Evolutionary conservation across 2,888 invertebrate species (phyloP).

Genomic region (Melinaea marsaeus): DNA sequence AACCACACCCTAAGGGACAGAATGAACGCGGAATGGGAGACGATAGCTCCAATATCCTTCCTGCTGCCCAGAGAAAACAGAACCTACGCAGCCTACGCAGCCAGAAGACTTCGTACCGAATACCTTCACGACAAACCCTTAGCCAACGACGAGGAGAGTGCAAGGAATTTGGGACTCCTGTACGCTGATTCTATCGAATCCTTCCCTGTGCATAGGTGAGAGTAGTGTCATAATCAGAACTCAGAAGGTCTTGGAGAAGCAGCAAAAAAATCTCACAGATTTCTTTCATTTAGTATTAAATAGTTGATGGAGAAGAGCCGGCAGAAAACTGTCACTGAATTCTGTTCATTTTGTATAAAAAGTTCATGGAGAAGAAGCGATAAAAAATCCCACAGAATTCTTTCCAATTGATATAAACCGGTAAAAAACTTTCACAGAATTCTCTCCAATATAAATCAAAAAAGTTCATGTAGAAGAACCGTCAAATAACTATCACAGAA

Average conservation of each 20-base stretch:
- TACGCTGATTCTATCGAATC: constrained; percentile 36
- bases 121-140: constrained; percentile 49
- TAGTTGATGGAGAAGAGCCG: no score
- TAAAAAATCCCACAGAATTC: no score
- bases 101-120: constrained; percentile 33
- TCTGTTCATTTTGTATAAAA: no score
- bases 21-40: constrained; percentile 79
- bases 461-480: no score
- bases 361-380: no score
- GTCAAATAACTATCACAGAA: no score
- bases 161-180: constrained; percentile 28
- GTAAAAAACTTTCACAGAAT: no score
- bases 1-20: constrained; percentile 73
- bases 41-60: constrained; percentile 81
- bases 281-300: no score
- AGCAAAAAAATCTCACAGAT: no score
- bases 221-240: background rate
- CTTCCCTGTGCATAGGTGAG: constrained; percentile 36
- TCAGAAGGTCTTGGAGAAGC: background rate
- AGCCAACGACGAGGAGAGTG: constrained; percentile 24
- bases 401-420: no score
- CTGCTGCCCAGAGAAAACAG: constrained; percentile 78
- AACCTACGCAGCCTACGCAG: background rate
- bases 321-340: no score
- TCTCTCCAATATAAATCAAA: no score